Evolutionary conservation across 2,888 invertebrate species (phyloP).

Genomic region (Corbicula japonica): DNA sequence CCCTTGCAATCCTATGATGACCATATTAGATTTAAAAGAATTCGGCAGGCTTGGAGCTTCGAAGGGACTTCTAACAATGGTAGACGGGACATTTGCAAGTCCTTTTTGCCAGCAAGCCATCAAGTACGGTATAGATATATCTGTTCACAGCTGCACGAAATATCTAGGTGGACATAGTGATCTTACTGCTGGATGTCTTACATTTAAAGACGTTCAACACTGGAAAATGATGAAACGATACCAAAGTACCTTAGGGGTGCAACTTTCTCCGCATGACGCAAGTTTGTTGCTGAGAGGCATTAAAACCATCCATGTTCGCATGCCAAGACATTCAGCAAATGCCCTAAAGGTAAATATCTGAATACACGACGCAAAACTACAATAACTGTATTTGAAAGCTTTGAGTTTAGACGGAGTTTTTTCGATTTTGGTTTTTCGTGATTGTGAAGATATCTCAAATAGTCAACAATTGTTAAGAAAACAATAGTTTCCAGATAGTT

Average conservation of each 20-base stretch:
- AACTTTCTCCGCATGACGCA: conserved; percentile 78
- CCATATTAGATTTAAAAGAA: conserved; percentile 83
- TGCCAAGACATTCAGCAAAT: conserved; percentile 95
- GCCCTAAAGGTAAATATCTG: too few species aligned
- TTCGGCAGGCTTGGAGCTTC: conserved; percentile 79
- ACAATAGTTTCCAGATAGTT: too few species aligned
- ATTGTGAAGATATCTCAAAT: too few species aligned
- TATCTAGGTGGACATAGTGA: conserved; percentile 87
- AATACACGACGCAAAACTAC: too few species aligned
- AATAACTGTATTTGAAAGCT: too few species aligned
- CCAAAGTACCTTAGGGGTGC: conserved; percentile 77
- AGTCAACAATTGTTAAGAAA: too few species aligned
- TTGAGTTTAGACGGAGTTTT: too few species aligned
- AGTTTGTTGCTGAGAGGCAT: conserved; percentile 89
- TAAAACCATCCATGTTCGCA: conserved; percentile 96
- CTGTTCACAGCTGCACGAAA: conserved; percentile 86
- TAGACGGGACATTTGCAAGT: conserved; percentile 86
- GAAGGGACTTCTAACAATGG: conserved; percentile 76
- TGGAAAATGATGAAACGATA: conserved; percentile 79
- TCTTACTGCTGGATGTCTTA: conserved; percentile 84
- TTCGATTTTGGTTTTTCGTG: too few species aligned
- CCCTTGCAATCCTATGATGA: conserved; percentile 85
- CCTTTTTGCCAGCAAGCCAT: conserved; percentile 84
- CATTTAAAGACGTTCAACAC: conserved; percentile 77
- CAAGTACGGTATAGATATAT: conserved; percentile 84